These are phyloP conservation scores for Thymelicus acteon DNA, from an alignment of 2,888 invertebrate species.

Conservation along the genomic window DNA sequence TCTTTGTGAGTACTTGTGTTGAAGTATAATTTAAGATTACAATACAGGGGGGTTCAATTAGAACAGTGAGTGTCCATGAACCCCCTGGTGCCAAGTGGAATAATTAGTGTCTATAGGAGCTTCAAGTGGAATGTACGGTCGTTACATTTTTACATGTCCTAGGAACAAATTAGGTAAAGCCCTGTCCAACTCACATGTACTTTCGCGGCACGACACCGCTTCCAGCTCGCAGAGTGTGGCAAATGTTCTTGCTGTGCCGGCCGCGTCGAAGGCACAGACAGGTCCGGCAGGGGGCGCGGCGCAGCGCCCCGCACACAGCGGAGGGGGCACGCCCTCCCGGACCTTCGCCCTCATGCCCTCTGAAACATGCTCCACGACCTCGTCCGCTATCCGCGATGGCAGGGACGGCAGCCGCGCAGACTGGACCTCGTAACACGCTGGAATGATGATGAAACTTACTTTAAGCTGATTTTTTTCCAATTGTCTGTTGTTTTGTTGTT, in stretches of 20 bases:
- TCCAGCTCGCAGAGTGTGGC: conserved; percentile 84
- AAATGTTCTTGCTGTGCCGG: conserved; percentile 83
- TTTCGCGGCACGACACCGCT: conserved; percentile 83
- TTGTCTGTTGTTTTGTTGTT: no score
- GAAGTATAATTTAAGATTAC: no score
- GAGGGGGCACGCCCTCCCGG: conserved; percentile 73
- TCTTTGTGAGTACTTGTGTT: no score
- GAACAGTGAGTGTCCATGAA: no score
- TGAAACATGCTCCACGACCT: conserved; percentile 52
- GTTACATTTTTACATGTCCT: no score
- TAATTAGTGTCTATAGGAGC: no score
- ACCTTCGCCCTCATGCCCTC: conserved; percentile 62
- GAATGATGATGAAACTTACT: conserved; percentile 42
- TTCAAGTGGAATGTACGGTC: no score
- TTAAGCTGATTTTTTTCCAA: neutral
- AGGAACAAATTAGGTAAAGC: no score
- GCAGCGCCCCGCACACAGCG: conserved; percentile 73
- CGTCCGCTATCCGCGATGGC: conserved; percentile 62
- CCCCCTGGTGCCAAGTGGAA: no score
- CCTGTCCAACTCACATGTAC: conserved; percentile 77
- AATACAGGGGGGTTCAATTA: no score
- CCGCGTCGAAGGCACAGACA: conserved; percentile 85
- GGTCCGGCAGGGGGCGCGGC: conserved; percentile 77
- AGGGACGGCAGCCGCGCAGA: conserved; percentile 67
- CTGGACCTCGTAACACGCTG: conserved; percentile 67